A percentile compares a stretch with the other conserved stretches of the same genome.
Conservation (phyloP, 1,140 invertebrate genomes). For the Zaprionus camerounensis region DNA sequence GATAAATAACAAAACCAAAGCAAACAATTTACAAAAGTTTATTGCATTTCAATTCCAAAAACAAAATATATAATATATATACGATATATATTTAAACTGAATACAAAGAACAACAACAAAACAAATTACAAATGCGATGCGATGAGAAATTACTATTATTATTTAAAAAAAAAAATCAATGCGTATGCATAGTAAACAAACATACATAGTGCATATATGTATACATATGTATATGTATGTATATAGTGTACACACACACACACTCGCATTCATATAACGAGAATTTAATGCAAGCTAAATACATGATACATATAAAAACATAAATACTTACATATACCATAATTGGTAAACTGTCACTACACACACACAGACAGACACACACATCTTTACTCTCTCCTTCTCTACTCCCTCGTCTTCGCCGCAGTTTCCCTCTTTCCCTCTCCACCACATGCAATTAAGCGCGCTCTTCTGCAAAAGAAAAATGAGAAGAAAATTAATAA, state of each 20-base stretch:
- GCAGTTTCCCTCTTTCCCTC: not conserved
- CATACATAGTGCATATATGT: not conserved
- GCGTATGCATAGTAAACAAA: not conserved
- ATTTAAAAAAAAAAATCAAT: slow-evolving; percentile 25
- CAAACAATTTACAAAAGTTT: slow-evolving; percentile 47
- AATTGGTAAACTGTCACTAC: not conserved
- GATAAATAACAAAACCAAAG: slow-evolving; percentile 30
- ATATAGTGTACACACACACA: slow-evolving; percentile 7
- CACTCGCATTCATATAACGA: slow-evolving; percentile 31
- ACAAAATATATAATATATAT: slow-evolving; percentile 21
- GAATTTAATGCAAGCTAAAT: slow-evolving; percentile 17
- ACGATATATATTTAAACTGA: slow-evolving; percentile 22
- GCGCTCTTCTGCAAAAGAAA: slow-evolving; percentile 63
- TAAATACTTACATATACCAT: slow-evolving; percentile 32
- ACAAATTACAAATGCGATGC: slow-evolving; percentile 26
- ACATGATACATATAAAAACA: slow-evolving; percentile 27
- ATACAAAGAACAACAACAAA: slow-evolving; percentile 16
- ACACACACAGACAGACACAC: slow-evolving; percentile 36
- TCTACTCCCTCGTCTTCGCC: slow-evolving; percentile 16
- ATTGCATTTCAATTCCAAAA: slow-evolving; percentile 50
- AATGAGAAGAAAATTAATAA: slow-evolving; percentile 47
- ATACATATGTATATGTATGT: slow-evolving; percentile 4
- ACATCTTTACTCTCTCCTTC: slow-evolving; percentile 57
- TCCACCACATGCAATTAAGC: slow-evolving; percentile 51
- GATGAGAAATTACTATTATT: slow-evolving; percentile 30